Conservation (phyloP, 2,113 vertebrate species). For the Lepus timidus region DNA sequence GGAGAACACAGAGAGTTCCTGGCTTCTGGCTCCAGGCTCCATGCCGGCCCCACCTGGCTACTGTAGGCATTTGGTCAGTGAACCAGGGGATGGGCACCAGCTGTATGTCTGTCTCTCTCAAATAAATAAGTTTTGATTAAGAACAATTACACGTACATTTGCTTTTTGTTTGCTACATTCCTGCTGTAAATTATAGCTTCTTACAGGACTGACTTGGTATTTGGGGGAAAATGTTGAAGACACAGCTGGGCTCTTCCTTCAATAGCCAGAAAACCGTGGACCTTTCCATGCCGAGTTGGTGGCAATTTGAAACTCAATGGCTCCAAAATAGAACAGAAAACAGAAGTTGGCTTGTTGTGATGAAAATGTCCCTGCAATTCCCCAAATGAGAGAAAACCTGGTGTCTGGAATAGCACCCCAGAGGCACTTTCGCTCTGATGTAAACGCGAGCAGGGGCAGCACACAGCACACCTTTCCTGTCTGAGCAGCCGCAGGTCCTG, state of each 20-base stretch:
- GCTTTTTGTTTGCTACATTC: not conserved
- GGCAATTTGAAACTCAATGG: not conserved
- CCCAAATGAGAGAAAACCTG: not conserved
- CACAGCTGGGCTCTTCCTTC: not conserved
- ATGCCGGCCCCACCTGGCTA: too few relatives aligned
- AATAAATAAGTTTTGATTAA: not conserved
- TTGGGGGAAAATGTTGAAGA: not conserved
- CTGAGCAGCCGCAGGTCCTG: not conserved
- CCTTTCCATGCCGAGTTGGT: not conserved
- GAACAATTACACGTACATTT: not conserved
- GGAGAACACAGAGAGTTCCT: too few relatives aligned
- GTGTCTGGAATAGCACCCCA: not conserved
- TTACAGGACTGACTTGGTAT: not conserved
- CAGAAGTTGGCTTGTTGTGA: conserved; percentile 2
- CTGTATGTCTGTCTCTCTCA: not conserved
- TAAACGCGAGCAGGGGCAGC: not conserved
- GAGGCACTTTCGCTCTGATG: not conserved
- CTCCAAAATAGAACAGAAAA: not conserved
- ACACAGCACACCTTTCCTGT: not conserved
- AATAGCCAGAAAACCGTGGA: not conserved
- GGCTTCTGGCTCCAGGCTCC: too few relatives aligned
- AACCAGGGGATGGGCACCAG: too few relatives aligned
- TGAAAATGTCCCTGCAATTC: not conserved
- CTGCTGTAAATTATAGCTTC: not conserved
- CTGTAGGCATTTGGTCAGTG: too few relatives aligned